A percentile compares a stretch with the other conserved stretches of the same genome.
These are phyloP conservation scores for Notospermus geniculatus DNA, from an alignment of 1,140 invertebrate genomes.

Conservation along the genomic window DNA sequence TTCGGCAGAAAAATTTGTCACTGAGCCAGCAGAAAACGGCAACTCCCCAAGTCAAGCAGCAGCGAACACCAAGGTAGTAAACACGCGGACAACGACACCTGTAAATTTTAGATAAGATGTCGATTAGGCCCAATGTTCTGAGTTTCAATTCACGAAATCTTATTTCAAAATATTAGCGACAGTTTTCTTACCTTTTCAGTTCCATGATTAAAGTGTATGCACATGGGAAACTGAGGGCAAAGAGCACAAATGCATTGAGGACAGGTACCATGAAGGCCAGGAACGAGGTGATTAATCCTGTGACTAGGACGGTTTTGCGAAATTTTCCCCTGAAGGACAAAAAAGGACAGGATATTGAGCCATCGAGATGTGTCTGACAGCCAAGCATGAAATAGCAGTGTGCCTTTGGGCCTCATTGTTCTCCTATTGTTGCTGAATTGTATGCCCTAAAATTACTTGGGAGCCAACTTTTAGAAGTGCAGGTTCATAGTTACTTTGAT, in stretches of 20 bases:
- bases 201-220: constrained; percentile 67
- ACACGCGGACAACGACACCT: constrained; percentile 62
- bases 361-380: constrained; percentile 52
- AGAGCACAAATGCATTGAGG: constrained; percentile 60
- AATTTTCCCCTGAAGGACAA: constrained; percentile 26
- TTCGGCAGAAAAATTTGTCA: constrained; percentile 72
- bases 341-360: constrained; percentile 11
- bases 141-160: no score
- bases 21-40: constrained; percentile 75
- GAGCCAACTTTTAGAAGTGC: constrained; percentile 57
- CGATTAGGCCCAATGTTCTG: no score
- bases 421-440: constrained; percentile 48
- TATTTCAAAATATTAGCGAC: no score
- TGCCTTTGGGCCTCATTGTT: no score
- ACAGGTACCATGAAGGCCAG: constrained; percentile 4
- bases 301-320: not conserved
- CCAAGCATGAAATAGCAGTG: no score
- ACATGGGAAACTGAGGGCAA: constrained; percentile 70
- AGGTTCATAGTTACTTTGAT: no score
- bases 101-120: no score
- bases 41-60: constrained; percentile 65
- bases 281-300: constrained; percentile 1
- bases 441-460: constrained; percentile 66
- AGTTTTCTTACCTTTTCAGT: no score
- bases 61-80: constrained; percentile 67